Base-by-base conservation (phyloP, 1,140 invertebrate species). In the Chlorops oryzae region DNA sequence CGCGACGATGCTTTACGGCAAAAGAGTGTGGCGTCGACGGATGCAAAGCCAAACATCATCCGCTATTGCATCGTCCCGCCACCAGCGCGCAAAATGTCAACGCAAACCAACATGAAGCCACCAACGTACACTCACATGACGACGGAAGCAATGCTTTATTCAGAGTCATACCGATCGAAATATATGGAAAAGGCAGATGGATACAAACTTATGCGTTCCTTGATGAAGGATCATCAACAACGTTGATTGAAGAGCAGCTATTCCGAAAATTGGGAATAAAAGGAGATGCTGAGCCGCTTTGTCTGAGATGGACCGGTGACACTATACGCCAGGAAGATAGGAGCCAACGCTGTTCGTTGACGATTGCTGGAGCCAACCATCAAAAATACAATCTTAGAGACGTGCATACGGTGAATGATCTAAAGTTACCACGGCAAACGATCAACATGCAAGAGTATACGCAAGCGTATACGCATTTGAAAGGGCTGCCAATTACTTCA, bases 41-140 rank as follows among this genome's bases (percentile, higher is more conserved):
- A 20, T 49, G 47, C 32, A 40, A 20, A 20, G 10, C 3, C 13
- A 49, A 49, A 20, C 47, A 49, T 25, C 37, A 49, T 32, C 37
- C 22, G n/a, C 25, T 49, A 27, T 23, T 49, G 13, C 25, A 49
- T 38, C 25, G 28, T 13, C 9, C 15, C 20, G 9, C 13, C 5
- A 24, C 20, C 23, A 15, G 3, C 25, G 7, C 9, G 10, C 25
- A 43, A 10, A 7, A 43, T 9, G 9, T 4, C 12, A 27, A n/a
- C 12, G 18, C n/a, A 27, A 15, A 43, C 25, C 18, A 9, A 13
- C 13, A 9, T 32, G 13, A 9, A 13, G 7, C 7, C 7, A 9
- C 28, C 13, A 32, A 32, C 28, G 28, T 13, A 9, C 28, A 32
- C 13, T 9, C 7, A 32, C 28, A 13, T 9, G 13, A 9, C 13